Base-by-base conservation (phyloP, 2,888 invertebrate genomes). In the Drosophila emarginata region DNA sequence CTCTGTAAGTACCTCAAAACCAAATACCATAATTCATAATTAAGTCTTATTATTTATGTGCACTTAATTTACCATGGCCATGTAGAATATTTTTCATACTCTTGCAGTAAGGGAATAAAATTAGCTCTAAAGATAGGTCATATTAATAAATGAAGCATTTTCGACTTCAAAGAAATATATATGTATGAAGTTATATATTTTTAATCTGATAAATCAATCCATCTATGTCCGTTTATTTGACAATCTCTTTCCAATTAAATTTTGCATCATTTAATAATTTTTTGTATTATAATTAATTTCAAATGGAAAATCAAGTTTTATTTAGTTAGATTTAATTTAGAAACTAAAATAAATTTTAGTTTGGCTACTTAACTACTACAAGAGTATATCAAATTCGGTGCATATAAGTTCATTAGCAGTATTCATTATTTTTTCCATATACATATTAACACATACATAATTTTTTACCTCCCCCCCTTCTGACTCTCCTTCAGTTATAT, bases 401-500 rank as follows among this genome's bases (percentile, higher is more conserved):
- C 45, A 11, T 28, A 9, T 3, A 1, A 37, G 12, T 36, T 36
- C 4, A 12, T 4, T 37, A 18, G 1, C 3, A 45, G 64, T 53
- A 36, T 67, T 15, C 51, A 15, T 39, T 26, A 36, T 32, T 51
- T 32, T 53, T 40, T 67, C 64, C 26, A 61, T 14, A 72, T 73
- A 80, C 78, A 67, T 53, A 61, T 54, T 45, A 45, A 62, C 62
- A 57, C 69, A 52, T 39, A 23, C n/a, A 26, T 26, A 5, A 5
- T 5, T 28, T 28, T 21, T 11, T 12, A 9, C 11, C 18, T 21
- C 11, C 14, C 32, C 32, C 11, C 32, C 9, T 9, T 32, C 32
- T 23, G 23, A 6, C 6, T 28, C 28, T 28, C 32, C 52, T 58
- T 14, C 80, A 93, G 93, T 67, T 91, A 93, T 85, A 84, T 93